Base-by-base conservation (phyloP, 2,888 invertebrate genomes). In the Lasioglossum leucozonium region DNA sequence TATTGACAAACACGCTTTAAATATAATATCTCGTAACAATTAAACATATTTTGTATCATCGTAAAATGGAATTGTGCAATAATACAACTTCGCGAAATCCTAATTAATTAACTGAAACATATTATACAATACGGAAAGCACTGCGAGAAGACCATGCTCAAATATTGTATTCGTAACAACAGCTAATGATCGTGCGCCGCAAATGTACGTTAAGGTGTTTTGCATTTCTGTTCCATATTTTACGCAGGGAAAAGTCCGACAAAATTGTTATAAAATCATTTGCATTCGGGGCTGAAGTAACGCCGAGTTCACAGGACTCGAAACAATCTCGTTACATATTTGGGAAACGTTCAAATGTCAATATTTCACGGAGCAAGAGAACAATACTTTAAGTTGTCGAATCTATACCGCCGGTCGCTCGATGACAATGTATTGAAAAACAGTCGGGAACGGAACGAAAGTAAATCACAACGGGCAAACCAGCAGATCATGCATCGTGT, bases 401-500 rank as follows among this genome's bases (percentile, higher is more conserved):
- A 40, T n/a, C 10, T 2, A 6, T n/a, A 40, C 10, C 40, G 5
- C 4, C 10, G 30, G n/a, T 13, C 69, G 34, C 13, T 5, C 22
- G 37, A 40, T 37, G 37, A 22, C 34, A 40, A 40, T 44, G 3
- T 47, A 26, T 16, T 62, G 44, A 34, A 34, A 37, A 67, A 18
- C 42, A 55, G 30, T 34, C 16, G n/a, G 13, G 16, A 26, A 22
- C 22, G 13, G 3, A 22, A 55, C 34, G n/a, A 69, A 69, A 76
- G 55, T 44, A 58, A 76, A 80, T 80, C 55, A 58, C 34, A 18
- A 55, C 69, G 42, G 10, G 44, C 42, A 13, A 26, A 76, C 34
- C 42, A 34, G 13, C 22, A 11, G 69, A 67, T 76, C 76, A 42
- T 44, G 30, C 62, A n/a, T 16, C 34, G 6, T 8, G 44, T 44